A percentile compares a stretch with the other conserved stretches of the same genome.
These are phyloP conservation scores for Drosophila kohkoa DNA, from an alignment of 1,140 invertebrate genomes.

Conservation along the genomic window DNA sequence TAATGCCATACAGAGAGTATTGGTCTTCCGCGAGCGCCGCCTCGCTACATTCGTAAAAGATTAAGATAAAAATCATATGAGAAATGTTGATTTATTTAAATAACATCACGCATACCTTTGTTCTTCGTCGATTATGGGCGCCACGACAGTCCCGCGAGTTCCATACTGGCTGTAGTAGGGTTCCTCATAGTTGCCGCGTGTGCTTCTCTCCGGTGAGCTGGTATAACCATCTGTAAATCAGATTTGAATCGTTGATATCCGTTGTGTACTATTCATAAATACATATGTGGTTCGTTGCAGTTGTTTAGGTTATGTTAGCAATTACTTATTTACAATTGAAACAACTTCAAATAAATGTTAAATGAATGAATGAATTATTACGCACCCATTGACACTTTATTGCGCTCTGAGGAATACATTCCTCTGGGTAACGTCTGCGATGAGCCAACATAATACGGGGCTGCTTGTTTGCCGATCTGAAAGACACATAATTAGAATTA, in stretches of 20 bases:
- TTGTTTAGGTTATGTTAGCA: not conserved
- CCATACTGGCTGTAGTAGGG: constrained; percentile 94
- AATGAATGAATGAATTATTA: constrained; percentile 30
- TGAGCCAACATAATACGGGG: constrained; percentile 86
- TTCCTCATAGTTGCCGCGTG: constrained; percentile 91
- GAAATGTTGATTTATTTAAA: not conserved
- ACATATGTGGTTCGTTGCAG: no score
- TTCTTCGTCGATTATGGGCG: constrained; percentile 96
- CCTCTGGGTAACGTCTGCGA: constrained; percentile 86
- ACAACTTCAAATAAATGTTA: not conserved
- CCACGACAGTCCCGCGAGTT: constrained; percentile 90
- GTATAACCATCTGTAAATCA: constrained; percentile 90
- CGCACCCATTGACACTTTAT: constrained; percentile 82
- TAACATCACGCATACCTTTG: constrained; percentile 85
- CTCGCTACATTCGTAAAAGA: constrained; percentile 86
- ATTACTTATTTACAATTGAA: no score
- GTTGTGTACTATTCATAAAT: no score
- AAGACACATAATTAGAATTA: constrained; percentile 24
- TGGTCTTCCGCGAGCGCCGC: constrained; percentile 91
- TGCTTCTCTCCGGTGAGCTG: constrained; percentile 93
- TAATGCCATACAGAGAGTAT: constrained; percentile 92
- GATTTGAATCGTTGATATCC: not conserved
- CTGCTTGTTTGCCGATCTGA: constrained; percentile 85
- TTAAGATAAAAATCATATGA: no score
- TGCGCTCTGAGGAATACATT: constrained; percentile 84